phyloP scores from a whole-genome alignment of 2,888 invertebrate species.

The Caenorhabditis becei region DNA sequence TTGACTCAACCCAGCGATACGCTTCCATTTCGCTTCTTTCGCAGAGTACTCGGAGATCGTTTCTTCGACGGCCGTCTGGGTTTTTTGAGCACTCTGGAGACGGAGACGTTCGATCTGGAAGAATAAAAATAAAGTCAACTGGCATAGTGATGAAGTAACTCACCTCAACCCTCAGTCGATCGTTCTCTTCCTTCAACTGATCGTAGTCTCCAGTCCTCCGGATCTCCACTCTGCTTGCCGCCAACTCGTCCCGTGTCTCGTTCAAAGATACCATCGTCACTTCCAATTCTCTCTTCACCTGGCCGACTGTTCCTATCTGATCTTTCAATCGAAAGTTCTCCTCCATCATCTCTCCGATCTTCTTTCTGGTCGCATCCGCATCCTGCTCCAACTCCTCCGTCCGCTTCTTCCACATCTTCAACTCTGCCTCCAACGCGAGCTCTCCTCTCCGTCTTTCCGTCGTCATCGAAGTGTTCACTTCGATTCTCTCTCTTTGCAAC shows the following conservation, averaged over 20 bases:
- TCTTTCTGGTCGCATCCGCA: conserved; percentile 40
- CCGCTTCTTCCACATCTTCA: conserved; percentile 58
- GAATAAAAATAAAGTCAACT: not conserved
- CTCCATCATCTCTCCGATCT: conserved; percentile 49
- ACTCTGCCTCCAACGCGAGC: conserved; percentile 31
- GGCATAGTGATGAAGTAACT: not conserved
- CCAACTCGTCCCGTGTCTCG: conserved; percentile 40
- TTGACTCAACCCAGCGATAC: conserved; percentile 33
- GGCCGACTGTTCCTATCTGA: conserved; percentile 18
- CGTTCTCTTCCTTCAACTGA: conserved; percentile 55
- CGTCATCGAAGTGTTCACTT: conserved; percentile 21
- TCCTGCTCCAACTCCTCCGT: conserved; percentile 47
- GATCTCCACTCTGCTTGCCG: conserved; percentile 23
- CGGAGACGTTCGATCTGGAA: conserved; percentile 42
- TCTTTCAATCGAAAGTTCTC: conserved; percentile 52
- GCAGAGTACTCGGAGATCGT: conserved; percentile 36
- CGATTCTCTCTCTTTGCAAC: conserved; percentile 47
- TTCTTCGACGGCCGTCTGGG: conserved; percentile 36
- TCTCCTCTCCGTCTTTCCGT: conserved; percentile 33
- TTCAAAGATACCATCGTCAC: conserved; percentile 21
- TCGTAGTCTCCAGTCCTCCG: conserved; percentile 58
- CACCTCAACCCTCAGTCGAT: conserved; percentile 54
- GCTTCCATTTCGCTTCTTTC: conserved; percentile 48
- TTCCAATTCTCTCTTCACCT: conserved; percentile 41
- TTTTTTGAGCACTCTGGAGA: conserved; percentile 11